These are phyloP conservation scores for Cyclina sinensis DNA, from an alignment of 1,140 invertebrate genomes.

Conservation along the genomic window DNA sequence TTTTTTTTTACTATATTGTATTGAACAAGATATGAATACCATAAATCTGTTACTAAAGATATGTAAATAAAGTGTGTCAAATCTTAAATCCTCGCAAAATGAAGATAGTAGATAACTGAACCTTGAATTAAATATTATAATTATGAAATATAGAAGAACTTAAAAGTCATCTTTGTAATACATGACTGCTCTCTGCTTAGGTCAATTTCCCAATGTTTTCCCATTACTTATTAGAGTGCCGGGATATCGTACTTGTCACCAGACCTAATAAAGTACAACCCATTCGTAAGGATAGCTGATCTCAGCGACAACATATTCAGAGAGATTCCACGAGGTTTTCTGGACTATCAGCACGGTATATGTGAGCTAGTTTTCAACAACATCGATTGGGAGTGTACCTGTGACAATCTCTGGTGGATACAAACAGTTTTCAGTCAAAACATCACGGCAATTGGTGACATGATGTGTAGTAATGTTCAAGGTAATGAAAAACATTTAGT, in stretches of 20 bases:
- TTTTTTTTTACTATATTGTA: too few species aligned
- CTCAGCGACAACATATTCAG: conserved; percentile 32
- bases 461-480: conserved; percentile 15
- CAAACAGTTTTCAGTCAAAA: background rate
- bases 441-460: background rate
- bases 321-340: background rate
- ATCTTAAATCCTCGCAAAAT: too few species aligned
- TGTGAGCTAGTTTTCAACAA: conserved; percentile 32
- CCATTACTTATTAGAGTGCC: background rate
- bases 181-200: too few species aligned
- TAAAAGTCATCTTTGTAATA: background rate
- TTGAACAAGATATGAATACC: too few species aligned
- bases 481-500: background rate
- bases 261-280: conserved; percentile 10
- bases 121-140: background rate
- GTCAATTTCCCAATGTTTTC: background rate
- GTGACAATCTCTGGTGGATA: conserved; percentile 27
- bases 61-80: too few species aligned
- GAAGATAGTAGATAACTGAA: too few species aligned
- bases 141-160: background rate
- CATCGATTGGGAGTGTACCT: conserved; percentile 49
- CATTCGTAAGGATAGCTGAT: conserved; percentile 4
- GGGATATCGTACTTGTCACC: background rate
- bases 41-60: too few species aligned
- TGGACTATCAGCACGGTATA: background rate